Percentiles rank a stretch among this genome's conserved stretches.
phyloP scores from a whole-genome alignment of 2,888 invertebrate species.

The Aquatica leii region DNA sequence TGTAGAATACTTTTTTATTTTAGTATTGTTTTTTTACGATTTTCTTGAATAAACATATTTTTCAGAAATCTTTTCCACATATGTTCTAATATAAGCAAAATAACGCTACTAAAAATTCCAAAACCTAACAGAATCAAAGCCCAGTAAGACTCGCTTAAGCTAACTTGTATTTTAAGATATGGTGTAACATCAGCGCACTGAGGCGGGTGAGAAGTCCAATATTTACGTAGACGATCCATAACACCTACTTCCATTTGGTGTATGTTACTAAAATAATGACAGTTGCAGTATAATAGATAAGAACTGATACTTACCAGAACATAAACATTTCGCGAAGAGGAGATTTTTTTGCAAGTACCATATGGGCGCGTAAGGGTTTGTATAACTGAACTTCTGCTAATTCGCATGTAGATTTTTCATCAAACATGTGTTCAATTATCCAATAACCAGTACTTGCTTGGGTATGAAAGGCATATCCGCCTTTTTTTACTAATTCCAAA shows the following conservation, averaged over 20 bases:
- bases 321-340: constrained; percentile 70
- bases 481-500: constrained; percentile 48
- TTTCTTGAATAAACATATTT: too few relatives aligned
- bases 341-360: constrained; percentile 67
- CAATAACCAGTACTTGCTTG: constrained; percentile 55
- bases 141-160: constrained; percentile 67
- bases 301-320: constrained; percentile 67
- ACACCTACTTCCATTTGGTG: constrained; percentile 68
- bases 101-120: constrained; percentile 61
- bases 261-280: constrained; percentile 66
- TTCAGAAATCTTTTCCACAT: too few relatives aligned
- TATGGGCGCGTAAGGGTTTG: constrained; percentile 44
- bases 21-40: too few relatives aligned
- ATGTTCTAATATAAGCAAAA: constrained; percentile 59
- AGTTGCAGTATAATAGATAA: too few relatives aligned
- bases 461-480: constrained; percentile 56
- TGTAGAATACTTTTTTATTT: too few relatives aligned
- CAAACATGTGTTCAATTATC: constrained; percentile 51
- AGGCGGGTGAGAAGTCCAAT: constrained; percentile 69
- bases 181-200: constrained; percentile 65
- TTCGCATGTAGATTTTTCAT: constrained; percentile 53
- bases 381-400: constrained; percentile 52
- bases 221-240: constrained; percentile 64
- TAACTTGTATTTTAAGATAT: constrained; percentile 63
- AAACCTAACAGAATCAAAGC: constrained; percentile 64